Percentiles rank a stretch among this genome's conserved stretches.
These are phyloP conservation scores for Gadus macrocephalus DNA, from an alignment of 2,113 vertebrate genomes.

Conservation along the genomic window DNA sequence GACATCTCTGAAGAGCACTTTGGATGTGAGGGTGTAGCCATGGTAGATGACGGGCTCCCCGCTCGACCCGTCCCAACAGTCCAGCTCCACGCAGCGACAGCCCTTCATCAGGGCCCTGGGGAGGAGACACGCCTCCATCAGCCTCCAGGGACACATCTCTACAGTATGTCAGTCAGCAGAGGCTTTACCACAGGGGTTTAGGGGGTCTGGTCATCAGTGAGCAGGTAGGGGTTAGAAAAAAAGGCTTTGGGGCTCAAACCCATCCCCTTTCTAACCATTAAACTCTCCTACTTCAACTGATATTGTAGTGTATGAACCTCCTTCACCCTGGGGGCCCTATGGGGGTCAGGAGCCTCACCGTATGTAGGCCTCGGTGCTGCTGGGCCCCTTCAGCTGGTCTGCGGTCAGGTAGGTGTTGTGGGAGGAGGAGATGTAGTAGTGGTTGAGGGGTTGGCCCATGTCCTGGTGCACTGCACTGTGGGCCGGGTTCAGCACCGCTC, in stretches of 20 bases:
- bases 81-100: slow-evolving; percentile 94
- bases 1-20: slow-evolving; percentile 89
- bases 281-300: no score
- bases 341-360: slow-evolving; percentile 64
- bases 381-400: slow-evolving; percentile 90
- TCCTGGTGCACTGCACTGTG: slow-evolving; percentile 86
- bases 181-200: no score
- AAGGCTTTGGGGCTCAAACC: no score
- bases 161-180: not conserved
- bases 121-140: not conserved
- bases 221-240: no score
- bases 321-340: not conserved
- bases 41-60: slow-evolving; percentile 91
- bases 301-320: no score
- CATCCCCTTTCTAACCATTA: no score
- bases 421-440: slow-evolving; percentile 94
- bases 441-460: slow-evolving; percentile 89
- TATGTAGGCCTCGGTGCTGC: slow-evolving; percentile 96
- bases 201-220: no score
- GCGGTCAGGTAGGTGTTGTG: slow-evolving; percentile 96
- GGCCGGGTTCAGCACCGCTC: slow-evolving; percentile 76
- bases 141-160: not conserved
- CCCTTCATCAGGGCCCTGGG: slow-evolving; percentile 88
- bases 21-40: slow-evolving; percentile 93
- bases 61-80: slow-evolving; percentile 91